Base-by-base conservation (phyloP, 2,888 invertebrate genomes). In the Stictocephala bisonia region DNA sequence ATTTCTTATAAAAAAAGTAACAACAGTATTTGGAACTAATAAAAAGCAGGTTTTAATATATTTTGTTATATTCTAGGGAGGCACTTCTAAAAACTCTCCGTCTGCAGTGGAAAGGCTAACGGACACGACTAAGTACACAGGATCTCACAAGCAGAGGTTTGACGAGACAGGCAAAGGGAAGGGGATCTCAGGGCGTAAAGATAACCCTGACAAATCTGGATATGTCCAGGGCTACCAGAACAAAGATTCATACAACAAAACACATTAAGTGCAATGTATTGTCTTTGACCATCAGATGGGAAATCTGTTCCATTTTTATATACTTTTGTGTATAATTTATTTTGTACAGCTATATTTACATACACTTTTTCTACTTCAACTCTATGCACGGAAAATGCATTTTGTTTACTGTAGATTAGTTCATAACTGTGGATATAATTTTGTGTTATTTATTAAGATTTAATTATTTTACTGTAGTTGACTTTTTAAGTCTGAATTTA, bases 171-270 rank as follows among this genome's bases (percentile, higher is more conserved):
- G 95, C 74, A 94, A 93, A 83, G 95, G 95, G 18, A 93, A 93
- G 83, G 95, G 95, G 4, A 93, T 94, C 72, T 88, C 92, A 1
- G 95, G 95, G 22, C 87, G 95, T 68, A 93, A 93, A 83, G 93
- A 94, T 81, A 67, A 90, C 13, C 87, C 89, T 20, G 92, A 93
- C 79, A 86, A 85, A 22, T 89, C 90, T 1, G 95, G 95, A 60
- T 95, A 95, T 82, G 95, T 95, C 71, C 87, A 90, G 44, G 95
- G 94, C 18, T 95, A 94, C 83, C 92, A 93, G 81, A 93, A 94
- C 82, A 94, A 93, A 84, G 90, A 92, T 82, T 89, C 91, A 0
- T 93, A 91, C 83, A 89, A 89, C 81, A 89, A 88, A 81, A 85
- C 87, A 66, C 88, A 90, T 70, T 79, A 70, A 20, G 41, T 18